Percentiles rank a stretch among this genome's conserved stretches.
phyloP scores from a whole-genome alignment of 2,113 vertebrate genomes.

The Calidris pygmaea region DNA sequence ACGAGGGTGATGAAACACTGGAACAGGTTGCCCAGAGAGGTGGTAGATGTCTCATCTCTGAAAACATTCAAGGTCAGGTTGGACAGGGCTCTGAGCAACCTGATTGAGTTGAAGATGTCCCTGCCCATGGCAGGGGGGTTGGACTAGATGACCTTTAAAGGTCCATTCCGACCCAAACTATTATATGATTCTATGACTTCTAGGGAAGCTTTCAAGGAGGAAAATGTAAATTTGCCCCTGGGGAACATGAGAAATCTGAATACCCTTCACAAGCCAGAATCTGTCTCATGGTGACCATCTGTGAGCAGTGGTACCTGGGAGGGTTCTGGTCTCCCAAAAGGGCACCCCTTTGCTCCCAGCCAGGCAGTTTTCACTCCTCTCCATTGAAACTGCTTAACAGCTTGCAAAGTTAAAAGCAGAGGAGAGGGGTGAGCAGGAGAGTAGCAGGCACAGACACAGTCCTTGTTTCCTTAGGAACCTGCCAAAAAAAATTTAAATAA shows the following conservation, averaged over 20 bases:
- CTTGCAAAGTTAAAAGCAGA: background rate
- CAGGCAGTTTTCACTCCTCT: background rate
- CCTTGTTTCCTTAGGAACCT: background rate
- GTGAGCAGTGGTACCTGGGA: background rate
- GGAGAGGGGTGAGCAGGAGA: background rate
- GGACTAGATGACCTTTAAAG: background rate
- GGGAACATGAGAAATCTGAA: background rate
- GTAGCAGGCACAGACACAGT: background rate
- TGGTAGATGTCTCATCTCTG: no score
- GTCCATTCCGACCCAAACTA: background rate
- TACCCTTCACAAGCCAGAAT: background rate
- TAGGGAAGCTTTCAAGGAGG: background rate
- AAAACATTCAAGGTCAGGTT: background rate
- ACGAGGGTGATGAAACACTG: background rate
- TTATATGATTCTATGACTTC: background rate
- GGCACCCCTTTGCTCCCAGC: background rate
- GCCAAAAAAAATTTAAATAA: background rate
- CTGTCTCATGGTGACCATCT: background rate
- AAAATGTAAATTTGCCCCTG: background rate
- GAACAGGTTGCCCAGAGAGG: background rate
- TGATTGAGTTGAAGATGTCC: background rate
- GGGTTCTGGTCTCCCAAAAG: background rate
- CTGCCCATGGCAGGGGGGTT: accelerated
- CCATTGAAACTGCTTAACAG: background rate
- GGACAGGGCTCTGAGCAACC: background rate